Base-by-base conservation (phyloP, 2,113 vertebrate species). In the Megaptera novaeangliae region DNA sequence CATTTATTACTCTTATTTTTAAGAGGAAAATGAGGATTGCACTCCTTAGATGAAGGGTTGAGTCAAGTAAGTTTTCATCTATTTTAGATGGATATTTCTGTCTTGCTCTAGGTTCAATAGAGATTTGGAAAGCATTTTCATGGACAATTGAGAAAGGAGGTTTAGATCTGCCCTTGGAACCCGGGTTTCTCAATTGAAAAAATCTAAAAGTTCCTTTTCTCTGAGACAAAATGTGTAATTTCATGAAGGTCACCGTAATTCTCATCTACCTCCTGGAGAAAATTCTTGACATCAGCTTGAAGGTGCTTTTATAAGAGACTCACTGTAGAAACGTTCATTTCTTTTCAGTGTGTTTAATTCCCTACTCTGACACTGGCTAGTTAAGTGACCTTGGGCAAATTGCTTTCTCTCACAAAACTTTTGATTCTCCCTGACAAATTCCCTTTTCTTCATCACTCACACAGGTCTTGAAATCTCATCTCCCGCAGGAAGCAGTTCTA, bases 321-420 rank as follows among this genome's bases (percentile, higher is more conserved):
- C 78, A 91, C 89, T 97, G 92, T 29, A 84, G 92, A 93, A 97
- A 88, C 95, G 96, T 64, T 92, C 92, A 96, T 97, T 98, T 97
- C 80, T 95, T 97, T 96, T 96, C 71, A 94, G 69, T 61, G 21
- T 96, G 31, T 94, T 97, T 97, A 98, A 98, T 98, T 97, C 81
- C 61, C 5, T 84, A 23, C 75, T 94, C 71, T 96, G 87, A 97
- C 88, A 96, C 52, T 74, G 96, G 96, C 87, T 96, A 88, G 80
- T 97, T 96, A 96, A 89, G 41, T 96, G 96, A 98, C 96, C 97
- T 98, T 97, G 96, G 77, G 34, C 74, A 98, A 98, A 98, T 97
- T 98, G 92, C 95, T 97, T 97, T 97, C 93, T 95, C 71, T 97
- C 78, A 95, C 69, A 96, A 94, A 97, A 97, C 25, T 95, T 97